These are phyloP conservation scores for Lampris incognitus DNA, from an alignment of 2,113 vertebrate species.

Conservation along the genomic window DNA sequence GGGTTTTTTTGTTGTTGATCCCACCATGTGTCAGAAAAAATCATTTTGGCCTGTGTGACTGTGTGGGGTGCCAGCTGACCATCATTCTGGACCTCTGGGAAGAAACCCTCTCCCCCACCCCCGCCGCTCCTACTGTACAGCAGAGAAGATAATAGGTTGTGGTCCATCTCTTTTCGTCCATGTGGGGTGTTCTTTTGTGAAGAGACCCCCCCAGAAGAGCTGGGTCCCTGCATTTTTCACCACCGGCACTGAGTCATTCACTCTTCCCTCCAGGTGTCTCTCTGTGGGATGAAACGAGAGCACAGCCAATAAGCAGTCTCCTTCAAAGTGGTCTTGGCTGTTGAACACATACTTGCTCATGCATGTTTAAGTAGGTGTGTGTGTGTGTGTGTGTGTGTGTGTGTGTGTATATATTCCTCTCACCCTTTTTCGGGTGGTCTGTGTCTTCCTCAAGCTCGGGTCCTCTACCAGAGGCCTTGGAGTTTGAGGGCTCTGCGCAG, in stretches of 20 bases:
- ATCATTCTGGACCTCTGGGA: slow-evolving; percentile 45
- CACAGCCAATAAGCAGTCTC: slow-evolving; percentile 40
- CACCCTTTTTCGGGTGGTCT: too few species aligned
- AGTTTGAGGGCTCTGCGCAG: too few species aligned
- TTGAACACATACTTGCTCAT: background rate
- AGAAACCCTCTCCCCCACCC: slow-evolving; percentile 5
- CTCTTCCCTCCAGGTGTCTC: slow-evolving; percentile 24
- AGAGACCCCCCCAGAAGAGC: slow-evolving; percentile 46
- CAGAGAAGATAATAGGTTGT: slow-evolving; percentile 55
- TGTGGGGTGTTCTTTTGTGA: slow-evolving; percentile 19
- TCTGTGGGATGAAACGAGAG: slow-evolving; percentile 63
- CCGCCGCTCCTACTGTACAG: slow-evolving; percentile 41
- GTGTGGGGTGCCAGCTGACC: slow-evolving; percentile 25
- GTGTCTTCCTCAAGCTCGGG: too few species aligned
- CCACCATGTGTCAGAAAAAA: too few species aligned
- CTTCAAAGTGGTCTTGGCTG: slow-evolving; percentile 51
- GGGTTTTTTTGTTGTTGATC: too few species aligned
- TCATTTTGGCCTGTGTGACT: slow-evolving; percentile 13
- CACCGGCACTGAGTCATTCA: slow-evolving; percentile 64
- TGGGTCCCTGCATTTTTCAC: slow-evolving; percentile 39
- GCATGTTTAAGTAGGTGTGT: slow-evolving; percentile 3
- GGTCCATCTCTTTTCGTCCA: slow-evolving; percentile 63
- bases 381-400: slow-evolving; percentile 15
- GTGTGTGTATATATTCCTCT: slow-evolving; percentile 12
- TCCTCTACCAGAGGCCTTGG: too few species aligned